Evolutionary conservation across 2,797 vertebrate species (phyloP), one percentile per base, ranked within the genome.

Genomic region (Pangasius krempfi): DNA sequence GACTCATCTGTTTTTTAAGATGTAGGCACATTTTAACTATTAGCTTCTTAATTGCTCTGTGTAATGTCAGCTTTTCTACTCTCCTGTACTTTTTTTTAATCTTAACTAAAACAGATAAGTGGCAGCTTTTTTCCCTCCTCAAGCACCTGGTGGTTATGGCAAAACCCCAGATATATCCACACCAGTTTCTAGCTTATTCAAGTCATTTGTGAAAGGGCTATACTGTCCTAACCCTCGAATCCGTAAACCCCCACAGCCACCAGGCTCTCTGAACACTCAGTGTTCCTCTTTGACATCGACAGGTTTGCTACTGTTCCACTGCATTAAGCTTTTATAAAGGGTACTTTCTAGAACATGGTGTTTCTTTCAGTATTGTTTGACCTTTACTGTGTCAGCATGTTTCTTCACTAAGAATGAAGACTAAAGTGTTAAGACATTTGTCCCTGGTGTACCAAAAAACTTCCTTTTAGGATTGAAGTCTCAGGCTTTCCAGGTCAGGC

Each of bases 321-420:
- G 60, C 47, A 50, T 87, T 52, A 14, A 40, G 76, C 50, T 82
- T 82, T 58, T 60, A 22, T 8, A 58, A 70, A 80, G 14, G 1
- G 14, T 8, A 2, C 50, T 79, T 76, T 86, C 37, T 30, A 52
- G 30, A 78, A 37, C 20, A 13, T 10, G 16, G 73, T 10, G 22
- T 62, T 76, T 37, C 60, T 54, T 7, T 86, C 40, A 62, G 40
- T 20, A 5, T 30, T 64, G 25, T 54, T 54, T 50, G 47, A 66
- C 56, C 52, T 76, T 27, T 75, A 33, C 56, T 78, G 85, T 18
- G n/a, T 86, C 58, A 25, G 56, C 85, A 62, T 12, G 72, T 27
- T 58, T 73, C 52, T n/a, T 58, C 27, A 30, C 27, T 76, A 16
- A 30, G 18, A 56, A 79, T 1, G 10, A 27, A 6, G 72, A 47